Evolutionary conservation across 2,888 invertebrate species (phyloP).

Genomic region (Gibbula magus): DNA sequence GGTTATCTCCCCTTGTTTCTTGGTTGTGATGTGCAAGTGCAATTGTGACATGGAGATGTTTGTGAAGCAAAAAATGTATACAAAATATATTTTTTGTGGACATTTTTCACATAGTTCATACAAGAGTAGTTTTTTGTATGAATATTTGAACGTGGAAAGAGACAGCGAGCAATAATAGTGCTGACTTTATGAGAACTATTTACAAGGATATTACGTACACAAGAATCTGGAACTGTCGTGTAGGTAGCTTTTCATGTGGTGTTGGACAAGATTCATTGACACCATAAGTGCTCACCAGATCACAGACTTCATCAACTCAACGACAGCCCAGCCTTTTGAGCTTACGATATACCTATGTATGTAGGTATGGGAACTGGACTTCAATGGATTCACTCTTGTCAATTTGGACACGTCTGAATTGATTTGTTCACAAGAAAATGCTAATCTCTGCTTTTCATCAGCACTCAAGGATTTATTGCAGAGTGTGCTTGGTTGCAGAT

Average conservation of each 20-base stretch:
- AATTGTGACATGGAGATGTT: neutral
- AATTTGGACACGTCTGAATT: neutral
- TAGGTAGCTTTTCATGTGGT: too few relatives aligned
- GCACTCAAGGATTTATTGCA: too few relatives aligned
- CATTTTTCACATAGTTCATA: neutral
- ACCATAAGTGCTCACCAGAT: too few relatives aligned
- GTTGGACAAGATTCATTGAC: too few relatives aligned
- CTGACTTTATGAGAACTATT: too few relatives aligned
- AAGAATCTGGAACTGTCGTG: too few relatives aligned
- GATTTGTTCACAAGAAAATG: neutral
- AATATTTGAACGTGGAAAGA: neutral
- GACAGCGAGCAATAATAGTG: too few relatives aligned
- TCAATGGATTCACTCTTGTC: neutral
- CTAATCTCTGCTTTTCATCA: neutral
- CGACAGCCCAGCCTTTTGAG: too few relatives aligned
- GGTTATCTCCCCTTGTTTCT: neutral
- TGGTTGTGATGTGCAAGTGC: slow-evolving; percentile 16
- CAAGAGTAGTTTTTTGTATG: neutral
- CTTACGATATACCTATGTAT: too few relatives aligned
- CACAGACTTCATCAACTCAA: too few relatives aligned
- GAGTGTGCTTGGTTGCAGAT: neutral
- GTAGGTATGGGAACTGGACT: neutral
- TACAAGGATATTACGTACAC: too few relatives aligned
- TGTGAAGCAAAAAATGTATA: neutral
- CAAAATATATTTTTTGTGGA: slow-evolving; percentile 4